Evolutionary conservation across 2,888 invertebrate genomes (phyloP).

Genomic region (Myopa testacea): DNA sequence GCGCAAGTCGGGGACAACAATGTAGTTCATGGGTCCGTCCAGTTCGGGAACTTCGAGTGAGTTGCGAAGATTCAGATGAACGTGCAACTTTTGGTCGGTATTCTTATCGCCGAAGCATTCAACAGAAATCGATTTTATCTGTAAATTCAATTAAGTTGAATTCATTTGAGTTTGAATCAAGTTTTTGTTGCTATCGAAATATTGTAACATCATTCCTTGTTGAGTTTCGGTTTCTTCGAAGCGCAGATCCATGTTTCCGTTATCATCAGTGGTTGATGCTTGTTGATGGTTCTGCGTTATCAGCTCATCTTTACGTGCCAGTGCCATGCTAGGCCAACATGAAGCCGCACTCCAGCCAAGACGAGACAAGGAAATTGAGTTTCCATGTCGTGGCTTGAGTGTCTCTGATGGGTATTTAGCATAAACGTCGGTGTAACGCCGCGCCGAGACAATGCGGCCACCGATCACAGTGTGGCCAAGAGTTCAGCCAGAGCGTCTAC

Average conservation of each 20-base stretch:
- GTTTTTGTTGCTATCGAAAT: neutral
- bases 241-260: conserved; percentile 16
- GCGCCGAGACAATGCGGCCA: neutral
- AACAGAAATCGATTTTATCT: conserved; percentile 25
- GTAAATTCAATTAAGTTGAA: conserved; percentile 16
- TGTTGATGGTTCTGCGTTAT: conserved; percentile 14
- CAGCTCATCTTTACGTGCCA: conserved; percentile 18
- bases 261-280: conserved; percentile 21
- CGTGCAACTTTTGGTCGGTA: conserved; percentile 3
- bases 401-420: conserved; percentile 51
- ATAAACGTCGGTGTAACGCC: conserved; percentile 20
- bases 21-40: conserved; percentile 1
- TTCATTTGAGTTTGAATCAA: neutral
- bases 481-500: too few species aligned
- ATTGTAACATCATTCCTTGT: neutral
- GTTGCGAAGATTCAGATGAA: neutral
- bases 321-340: neutral
- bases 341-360: conserved; percentile 8
- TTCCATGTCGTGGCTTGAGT: conserved; percentile 58
- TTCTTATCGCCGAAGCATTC: neutral
- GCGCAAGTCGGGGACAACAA: neutral
- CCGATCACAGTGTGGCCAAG: too few species aligned
- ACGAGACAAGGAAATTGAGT: conserved; percentile 57
- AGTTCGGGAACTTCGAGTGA: neutral
- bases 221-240: neutral